Percentiles rank a stretch among this genome's conserved stretches.
These are phyloP conservation scores for Beaufortia kweichowensis DNA, from an alignment of 2,113 vertebrate species.

Conservation along the genomic window DNA sequence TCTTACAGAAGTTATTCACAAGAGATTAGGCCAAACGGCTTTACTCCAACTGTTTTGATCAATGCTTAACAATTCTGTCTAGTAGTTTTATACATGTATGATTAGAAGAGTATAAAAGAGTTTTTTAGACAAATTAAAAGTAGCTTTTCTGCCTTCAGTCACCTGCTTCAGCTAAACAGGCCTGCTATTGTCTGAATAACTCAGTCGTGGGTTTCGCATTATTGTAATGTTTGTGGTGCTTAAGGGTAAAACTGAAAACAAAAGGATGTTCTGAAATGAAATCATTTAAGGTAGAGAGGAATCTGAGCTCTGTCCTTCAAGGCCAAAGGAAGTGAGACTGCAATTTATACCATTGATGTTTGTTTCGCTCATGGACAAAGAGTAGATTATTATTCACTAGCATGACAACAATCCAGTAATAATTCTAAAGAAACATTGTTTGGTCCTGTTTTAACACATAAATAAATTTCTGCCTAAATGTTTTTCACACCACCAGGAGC, in stretches of 20 bases:
- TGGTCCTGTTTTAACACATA: not conserved
- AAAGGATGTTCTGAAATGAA: not conserved
- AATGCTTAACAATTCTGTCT: slow-evolving; percentile 16
- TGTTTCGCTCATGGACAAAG: not conserved
- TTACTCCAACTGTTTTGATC: slow-evolving; percentile 23
- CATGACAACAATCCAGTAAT: not conserved
- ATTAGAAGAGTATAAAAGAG: not conserved
- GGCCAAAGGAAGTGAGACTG: slow-evolving; percentile 33
- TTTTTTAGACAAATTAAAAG: no score
- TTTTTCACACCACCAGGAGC: slow-evolving; percentile 75
- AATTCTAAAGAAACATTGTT: not conserved
- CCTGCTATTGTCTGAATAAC: not conserved
- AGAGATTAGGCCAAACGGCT: slow-evolving; percentile 33
- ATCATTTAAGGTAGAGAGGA: not conserved
- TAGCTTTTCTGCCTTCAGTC: no score
- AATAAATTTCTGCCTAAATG: not conserved
- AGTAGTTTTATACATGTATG: not conserved
- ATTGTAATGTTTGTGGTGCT: slow-evolving; percentile 7
- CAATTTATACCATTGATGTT: slow-evolving; percentile 4
- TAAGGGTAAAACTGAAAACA: slow-evolving; percentile 13
- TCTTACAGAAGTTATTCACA: slow-evolving; percentile 36
- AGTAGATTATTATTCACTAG: not conserved
- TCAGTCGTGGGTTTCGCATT: not conserved
- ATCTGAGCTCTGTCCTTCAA: slow-evolving; percentile 23
- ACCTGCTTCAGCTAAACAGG: not conserved